These are phyloP conservation scores for Tenthredo amoena DNA, from an alignment of 2,888 invertebrate species.

Conservation along the genomic window DNA sequence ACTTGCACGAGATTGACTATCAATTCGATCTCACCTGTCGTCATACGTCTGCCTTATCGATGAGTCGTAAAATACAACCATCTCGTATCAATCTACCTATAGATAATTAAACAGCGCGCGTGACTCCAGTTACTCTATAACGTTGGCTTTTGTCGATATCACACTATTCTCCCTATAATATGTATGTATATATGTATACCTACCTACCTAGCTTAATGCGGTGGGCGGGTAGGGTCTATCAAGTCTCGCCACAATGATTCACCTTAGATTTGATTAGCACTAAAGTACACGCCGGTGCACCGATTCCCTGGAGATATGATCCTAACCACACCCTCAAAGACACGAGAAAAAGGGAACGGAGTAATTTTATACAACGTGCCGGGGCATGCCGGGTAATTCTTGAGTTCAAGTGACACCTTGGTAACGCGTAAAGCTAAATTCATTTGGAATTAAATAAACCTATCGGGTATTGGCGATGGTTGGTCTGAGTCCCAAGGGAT, in stretches of 20 bases:
- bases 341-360: background rate
- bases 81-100: background rate
- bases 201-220: background rate
- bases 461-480: conserved; percentile 37
- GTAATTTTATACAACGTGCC: conserved; percentile 45
- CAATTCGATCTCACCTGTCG: conserved; percentile 25
- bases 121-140: background rate
- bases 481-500: conserved; percentile 38
- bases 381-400: conserved; percentile 31
- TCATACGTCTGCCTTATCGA: conserved; percentile 3
- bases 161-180: background rate
- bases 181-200: background rate
- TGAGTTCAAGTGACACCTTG: conserved; percentile 47
- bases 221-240: background rate
- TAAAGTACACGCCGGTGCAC: background rate
- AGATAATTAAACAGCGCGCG: background rate
- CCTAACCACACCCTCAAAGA: conserved; percentile 20
- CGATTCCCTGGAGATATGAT: conserved; percentile 27
- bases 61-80: background rate
- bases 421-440: conserved; percentile 42
- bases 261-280: conserved; percentile 23
- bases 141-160: background rate
- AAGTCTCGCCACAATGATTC: conserved; percentile 35
- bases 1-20: conserved; percentile 7
- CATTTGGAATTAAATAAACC: conserved; percentile 48